phyloP scores from a whole-genome alignment of 2,888 invertebrate genomes.

The Athalia rosae region DNA sequence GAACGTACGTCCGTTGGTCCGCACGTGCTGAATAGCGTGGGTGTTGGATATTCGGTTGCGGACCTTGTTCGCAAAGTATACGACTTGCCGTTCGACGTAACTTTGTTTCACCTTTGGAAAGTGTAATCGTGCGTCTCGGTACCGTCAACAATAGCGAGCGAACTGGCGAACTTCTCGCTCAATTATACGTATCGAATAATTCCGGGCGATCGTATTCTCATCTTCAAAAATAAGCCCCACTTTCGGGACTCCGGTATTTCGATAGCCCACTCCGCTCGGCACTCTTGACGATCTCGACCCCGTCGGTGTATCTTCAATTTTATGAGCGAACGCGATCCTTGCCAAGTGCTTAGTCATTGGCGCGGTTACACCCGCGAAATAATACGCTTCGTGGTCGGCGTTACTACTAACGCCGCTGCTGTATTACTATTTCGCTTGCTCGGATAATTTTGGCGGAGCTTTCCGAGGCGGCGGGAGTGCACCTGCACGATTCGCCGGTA shows the following conservation, averaged over 20 bases:
- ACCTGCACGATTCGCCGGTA: not conserved
- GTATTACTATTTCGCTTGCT: constrained; percentile 42
- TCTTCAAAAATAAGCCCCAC: too few species aligned
- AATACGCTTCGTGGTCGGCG: constrained; percentile 34
- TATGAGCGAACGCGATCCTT: constrained; percentile 44
- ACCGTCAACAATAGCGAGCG: not conserved
- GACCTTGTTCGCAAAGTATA: constrained; percentile 13
- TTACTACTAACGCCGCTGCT: constrained; percentile 36
- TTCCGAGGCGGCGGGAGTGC: constrained; percentile 5
- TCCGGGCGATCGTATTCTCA: too few species aligned
- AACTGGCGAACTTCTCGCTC: too few species aligned
- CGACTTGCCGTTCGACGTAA: not conserved
- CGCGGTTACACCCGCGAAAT: constrained; percentile 41
- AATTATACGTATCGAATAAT: too few species aligned
- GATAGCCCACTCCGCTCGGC: not conserved
- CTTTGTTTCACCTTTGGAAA: constrained; percentile 1
- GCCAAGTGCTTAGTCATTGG: constrained; percentile 45
- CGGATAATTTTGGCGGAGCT: constrained; percentile 42
- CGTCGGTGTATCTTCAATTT: constrained; percentile 42
- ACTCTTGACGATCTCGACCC: constrained; percentile 27
- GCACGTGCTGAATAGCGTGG: constrained; percentile 10
- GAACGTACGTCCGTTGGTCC: constrained; percentile 19
- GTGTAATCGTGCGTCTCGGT: not conserved
- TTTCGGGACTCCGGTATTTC: too few species aligned
- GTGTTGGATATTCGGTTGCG: not conserved